These are phyloP conservation scores for Bactericera cockerelli DNA, from an alignment of 1,140 invertebrate genomes.

Conservation along the genomic window DNA sequence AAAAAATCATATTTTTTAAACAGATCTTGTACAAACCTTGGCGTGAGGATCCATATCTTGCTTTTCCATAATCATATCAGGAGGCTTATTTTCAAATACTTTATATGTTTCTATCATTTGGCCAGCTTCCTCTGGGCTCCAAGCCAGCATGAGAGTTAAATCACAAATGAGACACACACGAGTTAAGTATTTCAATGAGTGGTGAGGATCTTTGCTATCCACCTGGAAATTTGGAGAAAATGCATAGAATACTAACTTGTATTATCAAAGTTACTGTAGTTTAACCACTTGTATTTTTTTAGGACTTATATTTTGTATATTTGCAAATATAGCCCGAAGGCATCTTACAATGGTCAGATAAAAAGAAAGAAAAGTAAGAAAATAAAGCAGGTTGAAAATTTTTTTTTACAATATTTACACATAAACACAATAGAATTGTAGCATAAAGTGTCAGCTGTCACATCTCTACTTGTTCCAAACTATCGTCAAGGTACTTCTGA, in stretches of 20 bases:
- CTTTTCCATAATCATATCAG: slow-evolving; percentile 82
- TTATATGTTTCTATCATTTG: slow-evolving; percentile 92
- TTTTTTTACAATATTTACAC: no score
- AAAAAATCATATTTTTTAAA: no score
- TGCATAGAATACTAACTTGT: not conserved
- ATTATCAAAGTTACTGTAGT: no score
- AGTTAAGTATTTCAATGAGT: slow-evolving; percentile 74
- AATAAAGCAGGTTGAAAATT: not conserved
- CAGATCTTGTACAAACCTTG: no score
- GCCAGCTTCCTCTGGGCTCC: slow-evolving; percentile 82
- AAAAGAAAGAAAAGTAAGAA: not conserved
- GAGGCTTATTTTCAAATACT: slow-evolving; percentile 83
- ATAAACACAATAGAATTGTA: no score
- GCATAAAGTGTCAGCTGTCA: no score
- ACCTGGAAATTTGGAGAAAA: slow-evolving; percentile 38
- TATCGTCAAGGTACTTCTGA: no score
- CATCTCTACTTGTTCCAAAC: no score
- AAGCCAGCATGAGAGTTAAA: slow-evolving; percentile 83
- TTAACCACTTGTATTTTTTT: not conserved
- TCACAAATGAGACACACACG: slow-evolving; percentile 83
- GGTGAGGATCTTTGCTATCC: slow-evolving; percentile 67
- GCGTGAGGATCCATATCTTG: slow-evolving; percentile 58
- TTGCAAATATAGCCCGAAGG: not conserved
- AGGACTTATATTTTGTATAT: no score
- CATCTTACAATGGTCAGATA: not conserved